A percentile compares a stretch with the other conserved stretches of the same genome.
Evolutionary conservation across 2,113 vertebrate genomes (phyloP).

Genomic region (Lamprotornis superbus): DNA sequence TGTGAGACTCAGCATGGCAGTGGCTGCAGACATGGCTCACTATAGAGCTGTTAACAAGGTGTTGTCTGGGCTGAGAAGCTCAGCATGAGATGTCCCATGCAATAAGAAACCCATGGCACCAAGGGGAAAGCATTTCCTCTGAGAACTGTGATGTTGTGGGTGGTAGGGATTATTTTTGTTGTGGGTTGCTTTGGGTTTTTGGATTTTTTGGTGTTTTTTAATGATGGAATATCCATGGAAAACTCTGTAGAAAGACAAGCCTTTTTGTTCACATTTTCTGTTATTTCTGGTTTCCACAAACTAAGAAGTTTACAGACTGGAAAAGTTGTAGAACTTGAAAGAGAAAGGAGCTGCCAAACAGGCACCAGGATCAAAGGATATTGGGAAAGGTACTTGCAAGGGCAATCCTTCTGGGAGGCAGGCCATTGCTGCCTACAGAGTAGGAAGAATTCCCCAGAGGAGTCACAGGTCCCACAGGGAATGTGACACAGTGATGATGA

Average conservation of each 20-base stretch:
- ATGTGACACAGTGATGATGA: background rate
- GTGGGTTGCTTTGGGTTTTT: background rate
- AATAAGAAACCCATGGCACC: background rate
- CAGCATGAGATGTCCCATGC: rapidly evolving
- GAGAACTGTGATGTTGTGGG: background rate
- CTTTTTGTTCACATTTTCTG: background rate
- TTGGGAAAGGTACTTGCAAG: background rate
- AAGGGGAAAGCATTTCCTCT: background rate
- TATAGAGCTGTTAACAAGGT: background rate
- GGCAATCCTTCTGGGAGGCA: background rate
- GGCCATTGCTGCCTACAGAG: background rate
- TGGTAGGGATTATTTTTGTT: background rate
- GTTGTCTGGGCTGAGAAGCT: background rate
- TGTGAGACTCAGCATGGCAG: background rate
- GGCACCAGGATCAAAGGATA: background rate
- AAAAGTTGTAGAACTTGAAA: background rate
- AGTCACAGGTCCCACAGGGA: rapidly evolving
- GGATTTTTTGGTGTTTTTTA: background rate
- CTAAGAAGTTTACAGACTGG: background rate
- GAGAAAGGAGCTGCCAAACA: background rate
- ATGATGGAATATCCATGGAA: background rate
- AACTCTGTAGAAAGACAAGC: background rate
- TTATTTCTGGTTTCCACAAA: background rate
- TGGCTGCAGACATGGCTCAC: background rate
- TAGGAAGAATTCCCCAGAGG: background rate